Evolutionary conservation across 1,140 invertebrate species (phyloP), one percentile per base, ranked within the genome.

Genomic region (Monochamus saltuarius): DNA sequence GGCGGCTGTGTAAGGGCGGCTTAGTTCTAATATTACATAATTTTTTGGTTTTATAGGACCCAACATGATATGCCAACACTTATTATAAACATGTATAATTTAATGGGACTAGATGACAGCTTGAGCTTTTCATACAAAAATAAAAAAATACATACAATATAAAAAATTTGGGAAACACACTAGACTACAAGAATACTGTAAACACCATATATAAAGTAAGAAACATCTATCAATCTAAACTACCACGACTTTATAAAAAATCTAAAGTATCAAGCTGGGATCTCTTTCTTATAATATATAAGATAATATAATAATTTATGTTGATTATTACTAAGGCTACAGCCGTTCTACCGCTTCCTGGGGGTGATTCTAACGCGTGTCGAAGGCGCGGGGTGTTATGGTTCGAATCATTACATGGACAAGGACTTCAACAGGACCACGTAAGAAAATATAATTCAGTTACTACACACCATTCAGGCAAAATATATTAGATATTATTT

Each of bases 121-220:
- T 76, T 76, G 75, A 76, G 75, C 75, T 75, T 76, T 67, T 75
- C 66, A 75, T 75, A 76, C 73, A 76, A 76, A 76, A 76, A 76
- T 75, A 75, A 76, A 76, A 69, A 76, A 76, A 76, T 76, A 75
- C 72, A 73, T 74, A 72, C 66, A 70, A 73, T 76, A 76, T 76
- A 76, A 75, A 75, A 76, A 75, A 75, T 73, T 75, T 76, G 71
- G 71, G 61, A 75, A 73, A 75, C 68, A 72, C 70, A 69, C 69
- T 71, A 75, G 54, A 68, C 72, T 76, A 73, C 68, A 69, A 70
- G 74, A 76, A 76, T 76, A 76, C 75, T 76, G 75, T 74, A 75
- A 76, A 76, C 73, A 76, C 73, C 73, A 68, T 65, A 69, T 73
- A 74, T 69, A 72, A 74, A 74, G 71, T 74, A 74, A 73, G 67